phyloP scores from a whole-genome alignment of 2,113 vertebrate genomes.

The Leucosticte australis region DNA sequence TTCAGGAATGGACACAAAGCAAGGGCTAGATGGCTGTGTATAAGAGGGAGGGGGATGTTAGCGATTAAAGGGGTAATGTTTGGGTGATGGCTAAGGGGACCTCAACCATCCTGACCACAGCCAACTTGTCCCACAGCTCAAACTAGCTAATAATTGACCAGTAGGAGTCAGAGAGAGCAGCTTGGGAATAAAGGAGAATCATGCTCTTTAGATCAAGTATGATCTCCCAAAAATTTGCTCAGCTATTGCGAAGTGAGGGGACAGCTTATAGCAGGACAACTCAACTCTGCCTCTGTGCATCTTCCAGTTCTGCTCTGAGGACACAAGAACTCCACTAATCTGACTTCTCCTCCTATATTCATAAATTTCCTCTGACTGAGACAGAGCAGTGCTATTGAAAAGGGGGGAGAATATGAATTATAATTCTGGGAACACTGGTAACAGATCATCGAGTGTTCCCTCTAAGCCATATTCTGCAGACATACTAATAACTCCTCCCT shows the following conservation, averaged over 20 bases:
- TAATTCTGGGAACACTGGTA: not conserved
- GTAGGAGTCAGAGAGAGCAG: not conserved
- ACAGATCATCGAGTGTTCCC: not conserved
- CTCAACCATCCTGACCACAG: not conserved
- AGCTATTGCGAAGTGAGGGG: not conserved
- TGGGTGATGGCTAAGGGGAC: not conserved
- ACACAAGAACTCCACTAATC: not conserved
- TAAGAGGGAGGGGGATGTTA: not conserved
- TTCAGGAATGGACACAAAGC: not conserved
- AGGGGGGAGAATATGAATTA: not conserved
- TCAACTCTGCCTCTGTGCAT: not conserved
- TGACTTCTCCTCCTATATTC: not conserved
- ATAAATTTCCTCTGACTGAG: not conserved
- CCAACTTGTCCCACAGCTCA: not conserved
- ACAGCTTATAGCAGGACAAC: not conserved
- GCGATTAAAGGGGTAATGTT: not conserved
- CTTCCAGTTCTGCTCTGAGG: not conserved
- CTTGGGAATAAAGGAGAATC: not conserved
- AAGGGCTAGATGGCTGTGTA: not conserved
- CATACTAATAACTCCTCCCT: accelerated
- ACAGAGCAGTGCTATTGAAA: not conserved
- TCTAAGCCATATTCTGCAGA: not conserved
- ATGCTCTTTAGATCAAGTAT: not conserved
- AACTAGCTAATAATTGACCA: not conserved
- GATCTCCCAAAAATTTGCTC: not conserved